Base-by-base conservation (phyloP, 37 sponge, comb jelly and placozoan species). In the Petrosia ficiformis region DNA sequence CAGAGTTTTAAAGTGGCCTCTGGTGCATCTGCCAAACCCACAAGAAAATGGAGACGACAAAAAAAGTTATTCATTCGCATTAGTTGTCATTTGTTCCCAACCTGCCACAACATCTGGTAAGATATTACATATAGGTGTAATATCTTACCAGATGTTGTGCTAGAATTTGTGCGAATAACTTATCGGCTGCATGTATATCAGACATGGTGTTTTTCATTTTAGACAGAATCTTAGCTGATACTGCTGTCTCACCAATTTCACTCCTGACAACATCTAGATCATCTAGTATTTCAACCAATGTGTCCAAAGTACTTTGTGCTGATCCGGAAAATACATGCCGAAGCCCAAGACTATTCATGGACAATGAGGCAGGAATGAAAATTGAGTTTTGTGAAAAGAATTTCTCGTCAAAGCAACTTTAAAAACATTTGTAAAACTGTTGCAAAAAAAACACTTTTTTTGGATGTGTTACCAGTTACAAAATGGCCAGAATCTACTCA, bases 151-250 rank as follows among this genome's bases (percentile, higher is more conserved):
- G n/a, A 35, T 68, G 33, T 80, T 70, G n/a, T 21, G 19, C 3
- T 2, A 68, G 40, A 11, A 78, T 6, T 3, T 6, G 14, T 39
- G 21, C 32, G 28, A 80, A 80, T 21, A 80, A 65, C 66, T 80
- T 80, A 25, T 80, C 72, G 25, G 80, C 80, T 61, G 80, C 41
- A 24, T 71, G 77, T 1, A 76, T 25, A 70, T 86, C 87, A 28
- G 81, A 75, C 86, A 86, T 86, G 2, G 86, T 86, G 38, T 79
- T 80, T 38, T 80, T 80, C 22, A 86, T 25, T 60, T 68, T 61
- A 0, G 37, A 6, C 1, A 86, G 2, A 44, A 75, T 75, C 37
- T 59, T 26, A 22, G 63, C 10, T 40, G 80, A 80, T 24, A 71
- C 80, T 54, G 10, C 24, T 28, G 3, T 5, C 25, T 30, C 4